Conservation (phyloP, 2,113 vertebrate genomes). For the Hylia prasina region DNA sequence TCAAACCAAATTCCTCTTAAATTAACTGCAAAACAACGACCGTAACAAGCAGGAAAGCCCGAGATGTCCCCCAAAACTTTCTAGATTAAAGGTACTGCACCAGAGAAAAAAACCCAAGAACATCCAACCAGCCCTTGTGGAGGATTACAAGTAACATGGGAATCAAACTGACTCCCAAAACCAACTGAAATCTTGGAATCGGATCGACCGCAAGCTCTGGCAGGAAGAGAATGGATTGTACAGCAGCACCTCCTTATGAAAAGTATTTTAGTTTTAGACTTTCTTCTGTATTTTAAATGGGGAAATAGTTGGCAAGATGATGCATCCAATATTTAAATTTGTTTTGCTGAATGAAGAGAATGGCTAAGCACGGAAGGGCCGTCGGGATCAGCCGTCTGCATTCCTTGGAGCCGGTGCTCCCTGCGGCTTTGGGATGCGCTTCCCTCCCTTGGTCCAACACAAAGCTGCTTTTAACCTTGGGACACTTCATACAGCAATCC, state of each 20-base stretch:
- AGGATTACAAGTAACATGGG: background rate
- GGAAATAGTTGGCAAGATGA: background rate
- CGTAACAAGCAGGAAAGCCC: background rate
- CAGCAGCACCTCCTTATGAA: background rate
- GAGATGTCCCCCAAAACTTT: background rate
- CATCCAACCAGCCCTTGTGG: background rate
- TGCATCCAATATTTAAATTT: background rate
- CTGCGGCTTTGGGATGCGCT: background rate
- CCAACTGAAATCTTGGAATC: background rate
- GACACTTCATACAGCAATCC: background rate
- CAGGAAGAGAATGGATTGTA: background rate
- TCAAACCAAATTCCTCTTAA: background rate
- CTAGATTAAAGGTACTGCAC: background rate
- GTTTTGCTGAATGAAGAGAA: background rate
- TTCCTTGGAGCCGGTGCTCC: background rate
- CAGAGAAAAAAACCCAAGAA: background rate
- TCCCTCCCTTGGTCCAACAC: background rate
- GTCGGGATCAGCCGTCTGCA: background rate
- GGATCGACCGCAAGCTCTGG: fast-evolving
- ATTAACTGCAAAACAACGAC: background rate
- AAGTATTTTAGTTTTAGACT: background rate
- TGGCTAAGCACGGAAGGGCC: fast-evolving
- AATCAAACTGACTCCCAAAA: background rate
- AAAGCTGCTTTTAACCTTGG: background rate
- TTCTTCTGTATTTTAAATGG: background rate